Evolutionary conservation across 2,888 invertebrate species (phyloP), one percentile per base, ranked within the genome.

Genomic region (Drepana falcataria): DNA sequence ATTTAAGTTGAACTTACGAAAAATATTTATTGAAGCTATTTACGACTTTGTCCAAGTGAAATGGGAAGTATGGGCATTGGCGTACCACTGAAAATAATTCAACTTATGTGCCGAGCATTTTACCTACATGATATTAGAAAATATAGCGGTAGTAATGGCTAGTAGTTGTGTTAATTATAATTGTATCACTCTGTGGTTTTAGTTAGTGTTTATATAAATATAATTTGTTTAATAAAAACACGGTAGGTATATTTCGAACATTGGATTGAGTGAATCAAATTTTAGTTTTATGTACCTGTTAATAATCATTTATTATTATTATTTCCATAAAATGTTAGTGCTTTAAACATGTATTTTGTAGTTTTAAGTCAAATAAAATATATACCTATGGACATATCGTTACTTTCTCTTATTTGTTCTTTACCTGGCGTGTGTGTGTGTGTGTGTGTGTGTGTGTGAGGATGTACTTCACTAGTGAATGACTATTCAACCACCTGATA

Each of bases 331-430:
- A 66, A 75, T 71, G 66, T 74, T 77, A 79, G 69, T 73, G 75
- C 79, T 79, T 75, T 75, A 77, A 75, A 77, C 76, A 70, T 85
- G 82, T 84, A 83, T 81, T 44, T 81, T 81, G 77, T 85, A 85
- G 83, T 68, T 81, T 66, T 87, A 86, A 86, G 86, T 77, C 77
- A 80, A 85, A 83, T 85, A 85, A 85, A 87, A 70, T 79, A 80
- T 21, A 21, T 83, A 86, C 75, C 74, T 79, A 79, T 72, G 66
- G 66, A 75, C 61, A 65, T 61, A 60, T 63, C 57, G 59, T 64
- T 65, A 67, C 51, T 58, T 63, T 59, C 63, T 60, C 56, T 6
- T 40, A 4, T 37, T 37, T 40, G 40, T 40, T 4, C 40, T 7
- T 44, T 9, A 4, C 37, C 37, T 37, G 0, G 5, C 1, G 37